Conservation (phyloP, 2,888 invertebrate species). For the Erebia palarica region DNA sequence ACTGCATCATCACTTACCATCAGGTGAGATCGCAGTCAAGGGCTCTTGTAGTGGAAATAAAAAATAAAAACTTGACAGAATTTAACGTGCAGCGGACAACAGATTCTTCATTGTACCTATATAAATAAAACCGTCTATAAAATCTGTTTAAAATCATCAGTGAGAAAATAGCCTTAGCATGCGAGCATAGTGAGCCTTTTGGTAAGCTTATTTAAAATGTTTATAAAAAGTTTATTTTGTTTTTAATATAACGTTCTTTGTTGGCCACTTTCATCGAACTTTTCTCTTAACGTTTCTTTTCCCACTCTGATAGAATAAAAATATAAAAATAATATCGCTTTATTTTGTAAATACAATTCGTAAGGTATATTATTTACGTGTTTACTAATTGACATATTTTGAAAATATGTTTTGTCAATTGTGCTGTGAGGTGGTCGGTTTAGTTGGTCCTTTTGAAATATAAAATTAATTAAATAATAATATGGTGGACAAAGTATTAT, state of each 20-base stretch:
- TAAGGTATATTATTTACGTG: slow-evolving; percentile 77
- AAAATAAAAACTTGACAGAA: too few relatives aligned
- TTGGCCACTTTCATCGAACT: slow-evolving; percentile 42
- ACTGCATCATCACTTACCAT: too few relatives aligned
- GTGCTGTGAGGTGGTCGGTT: slow-evolving; percentile 73
- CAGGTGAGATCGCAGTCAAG: too few relatives aligned
- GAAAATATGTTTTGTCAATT: slow-evolving; percentile 83
- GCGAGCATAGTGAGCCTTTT: not conserved
- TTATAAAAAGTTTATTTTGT: not conserved
- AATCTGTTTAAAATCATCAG: not conserved
- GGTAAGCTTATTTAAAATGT: not conserved
- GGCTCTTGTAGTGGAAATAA: too few relatives aligned
- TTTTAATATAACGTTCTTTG: not conserved
- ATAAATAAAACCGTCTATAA: not conserved
- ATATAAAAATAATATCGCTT: slow-evolving; percentile 68
- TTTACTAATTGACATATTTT: slow-evolving; percentile 80
- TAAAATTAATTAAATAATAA: slow-evolving; percentile 26
- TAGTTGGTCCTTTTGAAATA: slow-evolving; percentile 57
- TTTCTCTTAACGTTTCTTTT: slow-evolving; percentile 51
- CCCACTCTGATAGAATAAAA: slow-evolving; percentile 58
- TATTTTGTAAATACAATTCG: slow-evolving; percentile 80
- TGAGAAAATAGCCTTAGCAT: not conserved
- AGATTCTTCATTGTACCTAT: too few relatives aligned
- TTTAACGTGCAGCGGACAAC: too few relatives aligned
- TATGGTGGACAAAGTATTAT: slow-evolving; percentile 17